Conservation (phyloP, 1,140 invertebrate genomes). For the Drosophila ironensis region DNA sequence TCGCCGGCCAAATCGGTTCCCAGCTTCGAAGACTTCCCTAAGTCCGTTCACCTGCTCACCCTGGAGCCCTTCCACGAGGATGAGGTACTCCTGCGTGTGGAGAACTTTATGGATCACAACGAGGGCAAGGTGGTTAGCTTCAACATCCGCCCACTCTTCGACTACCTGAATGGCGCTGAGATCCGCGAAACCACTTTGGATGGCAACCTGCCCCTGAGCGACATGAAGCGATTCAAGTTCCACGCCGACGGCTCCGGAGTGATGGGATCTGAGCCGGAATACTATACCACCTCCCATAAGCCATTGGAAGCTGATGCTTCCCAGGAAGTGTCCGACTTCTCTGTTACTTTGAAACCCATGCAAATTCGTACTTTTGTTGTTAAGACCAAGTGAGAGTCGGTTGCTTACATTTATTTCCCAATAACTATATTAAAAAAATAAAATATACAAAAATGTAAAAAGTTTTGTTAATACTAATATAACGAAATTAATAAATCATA, state of each 20-base stretch:
- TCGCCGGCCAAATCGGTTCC: neutral
- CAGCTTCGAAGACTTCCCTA: constrained; percentile 82
- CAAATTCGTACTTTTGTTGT: constrained; percentile 73
- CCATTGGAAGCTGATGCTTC: constrained; percentile 10
- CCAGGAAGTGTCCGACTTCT: constrained; percentile 52
- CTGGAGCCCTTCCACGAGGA: constrained; percentile 90
- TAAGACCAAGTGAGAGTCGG: neutral
- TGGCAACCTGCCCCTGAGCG: constrained; percentile 51
- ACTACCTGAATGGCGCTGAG: constrained; percentile 29
- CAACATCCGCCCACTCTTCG: constrained; percentile 53
- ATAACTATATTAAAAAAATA: neutral
- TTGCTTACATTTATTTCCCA: no score
- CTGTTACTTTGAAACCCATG: constrained; percentile 64
- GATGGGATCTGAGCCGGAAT: constrained; percentile 1
- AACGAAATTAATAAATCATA: no score
- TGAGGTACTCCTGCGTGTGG: constrained; percentile 90
- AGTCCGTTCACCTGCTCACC: constrained; percentile 92
- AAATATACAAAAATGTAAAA: no score
- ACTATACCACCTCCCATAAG: constrained; percentile 16
- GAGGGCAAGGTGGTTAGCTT: constrained; percentile 85
- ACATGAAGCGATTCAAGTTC: constrained; percentile 66
- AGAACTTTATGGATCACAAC: constrained; percentile 91
- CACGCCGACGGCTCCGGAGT: constrained; percentile 35
- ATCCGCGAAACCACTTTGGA: constrained; percentile 72
- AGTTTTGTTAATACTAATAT: no score